Conservation (phyloP, 2,113 vertebrate species). For the Notiomystis cincta region DNA sequence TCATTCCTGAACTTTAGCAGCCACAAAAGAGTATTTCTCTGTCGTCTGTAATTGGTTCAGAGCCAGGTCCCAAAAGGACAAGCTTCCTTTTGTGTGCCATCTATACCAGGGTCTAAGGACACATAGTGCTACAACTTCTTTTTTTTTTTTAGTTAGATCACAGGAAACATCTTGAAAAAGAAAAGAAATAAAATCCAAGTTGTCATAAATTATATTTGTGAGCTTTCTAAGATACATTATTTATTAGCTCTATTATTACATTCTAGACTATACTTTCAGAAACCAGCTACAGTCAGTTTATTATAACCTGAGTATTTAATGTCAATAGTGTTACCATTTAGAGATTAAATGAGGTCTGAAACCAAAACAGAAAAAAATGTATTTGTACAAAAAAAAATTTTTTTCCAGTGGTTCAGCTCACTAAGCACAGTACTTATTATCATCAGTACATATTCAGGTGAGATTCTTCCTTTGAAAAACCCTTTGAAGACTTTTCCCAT, state of each 20-base stretch:
- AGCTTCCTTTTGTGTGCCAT: constrained; percentile 74
- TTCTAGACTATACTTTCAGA: constrained; percentile 8
- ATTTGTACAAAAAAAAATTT: constrained; percentile 14
- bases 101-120: constrained; percentile 51
- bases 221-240: not conserved
- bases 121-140: constrained; percentile 40
- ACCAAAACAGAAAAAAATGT: not conserved
- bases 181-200: not conserved
- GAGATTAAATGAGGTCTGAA: constrained; percentile 45
- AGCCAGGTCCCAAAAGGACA: constrained; percentile 74
- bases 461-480: constrained; percentile 1
- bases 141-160: constrained; percentile 7
- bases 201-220: not conserved
- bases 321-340: constrained; percentile 2
- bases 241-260: constrained; percentile 32
- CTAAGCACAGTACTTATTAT: constrained; percentile 26
- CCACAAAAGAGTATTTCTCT: constrained; percentile 80
- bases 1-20: constrained; percentile 77
- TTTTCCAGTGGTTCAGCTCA: not conserved
- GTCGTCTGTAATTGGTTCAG: constrained; percentile 74
- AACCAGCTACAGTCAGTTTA: not conserved
- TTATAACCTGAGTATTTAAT: constrained; percentile 24
- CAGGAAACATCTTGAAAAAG: constrained; percentile 47
- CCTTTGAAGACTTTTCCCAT: not conserved
- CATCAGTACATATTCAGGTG: constrained; percentile 55